Base-by-base conservation (phyloP, 2,888 invertebrate genomes). In the Stratiomys singularior region DNA sequence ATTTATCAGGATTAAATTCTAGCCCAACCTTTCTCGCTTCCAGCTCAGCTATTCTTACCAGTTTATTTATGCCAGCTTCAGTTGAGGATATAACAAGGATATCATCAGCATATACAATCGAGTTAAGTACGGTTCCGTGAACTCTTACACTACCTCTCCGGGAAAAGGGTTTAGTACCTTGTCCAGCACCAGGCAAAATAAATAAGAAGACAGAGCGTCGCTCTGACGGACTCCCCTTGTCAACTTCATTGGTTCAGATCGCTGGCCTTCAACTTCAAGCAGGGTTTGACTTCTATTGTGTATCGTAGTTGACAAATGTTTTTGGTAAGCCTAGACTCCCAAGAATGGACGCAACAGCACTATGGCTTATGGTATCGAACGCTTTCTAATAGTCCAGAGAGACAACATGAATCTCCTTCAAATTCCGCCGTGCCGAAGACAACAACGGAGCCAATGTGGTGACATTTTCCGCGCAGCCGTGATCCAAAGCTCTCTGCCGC, bases 41-140 rank as follows among this genome's bases (percentile, higher is more conserved):
- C 28, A 0, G 0, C 1, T 0, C 21, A 9, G 30, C 11, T 66
- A 11, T 18, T 27, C 15, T 3, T 2, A 30, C 5, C 28, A 15
- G 18, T 21, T n/a, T 66, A 2, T 9, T 37, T 30, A 66, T 21
- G 30, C 66, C 66, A n/a, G n/a, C 30, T 15, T 5, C 2, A 2
- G 66, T 66, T 1, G 30, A 27, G 15, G 30, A n/a, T 15, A 66
- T 18, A 28, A 28, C 28, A 9, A 66, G 11, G 7, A 28, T 15
- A 30, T 66, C 66, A 66, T 66, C 66, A 11, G 37, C 66, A 18
- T 30, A 66, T n/a, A 7, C 28, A 30, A 37, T n/a, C 2, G 30
- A 11, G n/a, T 66, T 66, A 1, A 66, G 1, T 21, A 27, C 2
- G 13, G n/a, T 11, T n/a, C 66, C 66, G 2, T 66, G 28, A 66